Percentiles rank a stretch among this genome's conserved stretches.
These are phyloP conservation scores for Ahaetulla prasina DNA, from an alignment of 2,113 vertebrate species.

Conservation along the genomic window DNA sequence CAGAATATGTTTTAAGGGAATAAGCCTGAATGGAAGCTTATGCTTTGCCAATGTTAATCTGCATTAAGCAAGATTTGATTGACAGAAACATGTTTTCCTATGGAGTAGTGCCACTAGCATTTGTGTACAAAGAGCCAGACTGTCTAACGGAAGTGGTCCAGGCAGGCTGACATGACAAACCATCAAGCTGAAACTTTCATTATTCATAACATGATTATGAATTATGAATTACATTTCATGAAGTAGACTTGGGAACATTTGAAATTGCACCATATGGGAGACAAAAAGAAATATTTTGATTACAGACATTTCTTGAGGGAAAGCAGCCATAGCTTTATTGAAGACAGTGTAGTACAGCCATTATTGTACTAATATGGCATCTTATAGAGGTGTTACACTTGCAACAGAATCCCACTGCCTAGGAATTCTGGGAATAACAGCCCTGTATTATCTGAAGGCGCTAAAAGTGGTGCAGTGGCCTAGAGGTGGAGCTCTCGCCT, in stretches of 20 bases:
- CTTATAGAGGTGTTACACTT: background rate
- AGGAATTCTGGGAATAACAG: background rate
- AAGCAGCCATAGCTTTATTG: background rate
- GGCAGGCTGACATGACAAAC: constrained; percentile 13
- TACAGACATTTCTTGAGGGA: background rate
- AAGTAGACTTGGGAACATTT: background rate
- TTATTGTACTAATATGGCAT: background rate
- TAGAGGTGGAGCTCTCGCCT: too few species aligned
- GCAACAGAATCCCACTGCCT: background rate
- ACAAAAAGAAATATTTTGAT: background rate
- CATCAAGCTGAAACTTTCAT: background rate
- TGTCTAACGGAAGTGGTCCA: background rate
- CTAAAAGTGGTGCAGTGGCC: background rate
- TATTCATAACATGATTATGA: constrained; percentile 10
- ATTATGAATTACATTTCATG: constrained; percentile 10
- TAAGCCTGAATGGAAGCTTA: background rate
- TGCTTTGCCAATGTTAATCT: background rate
- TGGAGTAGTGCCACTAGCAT: constrained; percentile 6
- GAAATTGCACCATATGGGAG: background rate
- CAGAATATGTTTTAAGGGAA: background rate
- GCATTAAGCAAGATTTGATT: background rate
- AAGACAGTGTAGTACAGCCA: background rate
- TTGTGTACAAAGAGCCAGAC: constrained; percentile 8
- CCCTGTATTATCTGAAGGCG: background rate
- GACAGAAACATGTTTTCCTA: constrained; percentile 28